Conservation (phyloP, 1,140 invertebrate species). For the Andrena cerasifolii region DNA sequence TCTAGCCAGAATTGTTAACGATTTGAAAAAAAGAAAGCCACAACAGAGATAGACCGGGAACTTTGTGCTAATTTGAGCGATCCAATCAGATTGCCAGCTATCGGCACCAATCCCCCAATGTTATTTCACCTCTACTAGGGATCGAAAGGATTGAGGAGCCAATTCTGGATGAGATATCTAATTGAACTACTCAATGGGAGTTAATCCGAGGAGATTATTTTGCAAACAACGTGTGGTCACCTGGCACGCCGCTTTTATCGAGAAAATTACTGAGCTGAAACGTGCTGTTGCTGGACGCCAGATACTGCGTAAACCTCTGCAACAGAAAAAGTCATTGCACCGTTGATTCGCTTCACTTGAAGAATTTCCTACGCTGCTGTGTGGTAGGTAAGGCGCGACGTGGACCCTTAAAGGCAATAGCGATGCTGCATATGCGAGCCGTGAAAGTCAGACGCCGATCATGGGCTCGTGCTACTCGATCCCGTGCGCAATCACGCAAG, state of each 20-base stretch:
- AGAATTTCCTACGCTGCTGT: neutral
- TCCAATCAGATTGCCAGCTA: neutral
- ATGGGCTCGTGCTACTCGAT: constrained; percentile 30
- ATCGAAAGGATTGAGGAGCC: no score
- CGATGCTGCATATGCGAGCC: neutral
- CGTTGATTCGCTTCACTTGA: neutral
- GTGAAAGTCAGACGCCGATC: constrained; percentile 19
- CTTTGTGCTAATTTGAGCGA: neutral
- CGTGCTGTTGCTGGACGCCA: constrained; percentile 99
- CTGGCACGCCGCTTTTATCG: constrained; percentile 97
- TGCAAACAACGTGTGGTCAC: constrained; percentile 83
- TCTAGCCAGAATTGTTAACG: neutral
- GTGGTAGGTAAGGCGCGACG: no score
- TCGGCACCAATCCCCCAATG: no score
- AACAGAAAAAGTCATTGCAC: constrained; percentile 66
- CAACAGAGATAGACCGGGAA: neutral
- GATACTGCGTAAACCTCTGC: constrained; percentile 99
- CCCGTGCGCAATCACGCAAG: constrained; percentile 24
- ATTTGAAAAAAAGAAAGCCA: neutral
- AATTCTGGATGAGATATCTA: neutral
- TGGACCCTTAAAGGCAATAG: neutral
- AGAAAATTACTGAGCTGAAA: constrained; percentile 99
- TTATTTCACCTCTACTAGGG: no score
- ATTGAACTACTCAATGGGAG: constrained; percentile 30
- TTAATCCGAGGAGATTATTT: constrained; percentile 8